phyloP scores from a whole-genome alignment of 2,797 vertebrate genomes.

The Crenuchus spilurus region DNA sequence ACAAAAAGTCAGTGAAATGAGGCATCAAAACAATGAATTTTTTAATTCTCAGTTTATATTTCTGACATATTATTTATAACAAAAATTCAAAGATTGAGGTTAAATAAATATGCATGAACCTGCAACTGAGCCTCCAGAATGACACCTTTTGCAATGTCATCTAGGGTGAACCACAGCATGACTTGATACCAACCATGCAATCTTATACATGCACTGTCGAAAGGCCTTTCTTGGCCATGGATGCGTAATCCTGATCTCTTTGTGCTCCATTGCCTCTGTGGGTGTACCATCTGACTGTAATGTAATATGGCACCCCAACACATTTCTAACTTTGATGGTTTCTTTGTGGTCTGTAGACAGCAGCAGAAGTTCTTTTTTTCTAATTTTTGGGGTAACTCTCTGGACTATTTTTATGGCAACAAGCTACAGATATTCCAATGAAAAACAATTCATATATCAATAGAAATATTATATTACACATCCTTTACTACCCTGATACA shows the following conservation, averaged over 20 bases:
- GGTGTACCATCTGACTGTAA: conserved; percentile 72
- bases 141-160: conserved; percentile 71
- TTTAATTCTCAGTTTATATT: neutral
- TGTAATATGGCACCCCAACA: conserved; percentile 67
- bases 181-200: conserved; percentile 76
- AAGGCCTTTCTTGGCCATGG: conserved; percentile 60
- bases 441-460: no score
- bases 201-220: conserved; percentile 69
- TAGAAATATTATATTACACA: no score
- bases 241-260: conserved; percentile 68
- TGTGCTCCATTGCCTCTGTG: conserved; percentile 69
- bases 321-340: conserved; percentile 52
- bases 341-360: conserved; percentile 50
- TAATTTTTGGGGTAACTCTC: neutral
- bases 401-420: neutral
- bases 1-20: neutral
- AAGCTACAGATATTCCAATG: no score
- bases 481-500: no score
- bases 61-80: neutral
- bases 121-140: conserved; percentile 62
- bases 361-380: conserved; percentile 15
- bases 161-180: conserved; percentile 66
- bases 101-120: conserved; percentile 66
- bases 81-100: conserved; percentile 45
- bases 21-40: neutral